A percentile compares a stretch with the other conserved stretches of the same genome.
phyloP scores from a whole-genome alignment of 1,140 invertebrate species.

The Probaryconus sp. region DNA sequence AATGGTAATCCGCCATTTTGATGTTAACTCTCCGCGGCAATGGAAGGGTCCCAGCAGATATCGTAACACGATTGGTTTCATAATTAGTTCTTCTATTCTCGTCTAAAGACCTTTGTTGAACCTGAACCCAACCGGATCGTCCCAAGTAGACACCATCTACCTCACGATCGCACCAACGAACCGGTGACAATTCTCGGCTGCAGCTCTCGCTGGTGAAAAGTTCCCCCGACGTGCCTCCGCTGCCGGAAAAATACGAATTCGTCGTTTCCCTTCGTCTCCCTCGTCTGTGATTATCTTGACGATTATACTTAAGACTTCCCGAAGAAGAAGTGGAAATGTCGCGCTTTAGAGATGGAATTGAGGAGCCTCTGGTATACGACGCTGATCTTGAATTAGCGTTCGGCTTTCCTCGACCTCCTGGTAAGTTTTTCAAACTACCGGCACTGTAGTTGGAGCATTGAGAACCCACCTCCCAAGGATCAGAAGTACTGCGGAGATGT shows the following conservation, averaged over 20 bases:
- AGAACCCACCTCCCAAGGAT: conserved; percentile 78
- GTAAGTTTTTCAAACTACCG: conserved; percentile 69
- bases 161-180: conserved; percentile 81
- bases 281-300: conserved; percentile 64
- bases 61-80: conserved; percentile 65
- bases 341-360: conserved; percentile 71
- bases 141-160: conserved; percentile 81
- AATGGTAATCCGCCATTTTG: conserved; percentile 80
- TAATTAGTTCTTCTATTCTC: conserved; percentile 77
- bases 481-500: conserved; percentile 79
- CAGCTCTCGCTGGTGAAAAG: conserved; percentile 73
- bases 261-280: conserved; percentile 64
- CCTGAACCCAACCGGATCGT: conserved; percentile 81
- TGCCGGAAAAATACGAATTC: conserved; percentile 70
- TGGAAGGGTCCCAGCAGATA: conserved; percentile 68
- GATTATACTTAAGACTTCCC: conserved; percentile 63
- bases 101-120: conserved; percentile 80
- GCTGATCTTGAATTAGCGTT: conserved; percentile 45
- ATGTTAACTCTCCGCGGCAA: conserved; percentile 73
- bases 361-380: conserved; percentile 67
- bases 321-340: conserved; percentile 65
- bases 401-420: conserved; percentile 62
- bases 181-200: conserved; percentile 80
- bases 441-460: conserved; percentile 67
- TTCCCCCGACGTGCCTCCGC: conserved; percentile 74